Evolutionary conservation across 2,797 vertebrate species (phyloP), one percentile per base, ranked within the genome.

Genomic region (Thaleichthys pacificus): DNA sequence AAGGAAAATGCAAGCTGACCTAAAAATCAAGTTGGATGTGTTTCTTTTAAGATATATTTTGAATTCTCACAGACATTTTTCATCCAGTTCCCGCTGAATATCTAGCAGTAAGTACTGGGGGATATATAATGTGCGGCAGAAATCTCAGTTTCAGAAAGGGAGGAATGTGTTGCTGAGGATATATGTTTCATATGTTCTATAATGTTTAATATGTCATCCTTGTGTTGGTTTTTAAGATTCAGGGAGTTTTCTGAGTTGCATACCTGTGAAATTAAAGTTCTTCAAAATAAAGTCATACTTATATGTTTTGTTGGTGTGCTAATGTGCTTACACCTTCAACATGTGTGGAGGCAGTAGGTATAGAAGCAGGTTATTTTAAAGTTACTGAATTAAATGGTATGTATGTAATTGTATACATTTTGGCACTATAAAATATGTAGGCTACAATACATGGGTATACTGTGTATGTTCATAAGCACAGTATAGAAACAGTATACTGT

Each of bases 1-100:
- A 65, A 72, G 5, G 19, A 54, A 76, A 81, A 74, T 14, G 30
- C 47, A 35, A 8, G 28, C 68, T 79, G 75, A 17, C 26, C 62
- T 42, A 61, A 63, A 73, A 71, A 73, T 73, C 28, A 3, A 15
- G 17, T 42, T 17, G 9, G 7, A 17, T 5, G 8, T 5, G 28
- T 47, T 54, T 28, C 66, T 58, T 17, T 72, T 32, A 5, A 63
- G 28, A 63, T 63, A 5, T 38, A 7, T 63, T 6, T 63, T 32
- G 28, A 12, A 17, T n/a, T n/a, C 61, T 63, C 9, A 8, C 61
- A 7, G 5, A 0, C 4, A 6, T 54, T 54, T 54, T n/a, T 19
- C 51, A 54, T 54, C 5, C 51, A 54, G 1, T 17, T 51, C 5
- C 11, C 15, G 14, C 61, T 15, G 26, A 17, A 62, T 32, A 62